phyloP scores from a whole-genome alignment of 2,888 invertebrate genomes.

The Sceliomorpha sp. region DNA sequence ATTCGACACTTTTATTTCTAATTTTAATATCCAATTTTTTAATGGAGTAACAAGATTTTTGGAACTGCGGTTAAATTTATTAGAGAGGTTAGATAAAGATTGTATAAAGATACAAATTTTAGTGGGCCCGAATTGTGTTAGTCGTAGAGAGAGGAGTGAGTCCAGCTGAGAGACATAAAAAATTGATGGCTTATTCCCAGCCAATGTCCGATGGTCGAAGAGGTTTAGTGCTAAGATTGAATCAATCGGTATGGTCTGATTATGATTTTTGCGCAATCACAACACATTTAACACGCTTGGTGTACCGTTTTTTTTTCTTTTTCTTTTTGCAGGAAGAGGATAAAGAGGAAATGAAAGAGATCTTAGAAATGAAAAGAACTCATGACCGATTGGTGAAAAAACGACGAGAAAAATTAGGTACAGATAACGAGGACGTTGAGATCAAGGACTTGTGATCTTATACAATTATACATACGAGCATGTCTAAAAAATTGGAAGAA shows the following conservation, averaged over 20 bases:
- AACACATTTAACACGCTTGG: neutral
- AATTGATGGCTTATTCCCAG: conserved; percentile 95
- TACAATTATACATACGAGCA: too few relatives aligned
- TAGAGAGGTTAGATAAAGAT: conserved; percentile 16
- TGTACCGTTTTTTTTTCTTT: too few relatives aligned
- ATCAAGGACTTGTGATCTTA: conserved; percentile 6
- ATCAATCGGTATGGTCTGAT: conserved; percentile 88
- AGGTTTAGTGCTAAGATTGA: conserved; percentile 92
- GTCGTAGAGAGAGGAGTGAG: conserved; percentile 98
- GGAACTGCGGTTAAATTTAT: too few relatives aligned
- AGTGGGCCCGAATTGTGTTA: conserved; percentile 98
- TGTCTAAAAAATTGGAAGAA: too few relatives aligned
- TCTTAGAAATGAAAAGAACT: conserved; percentile 92
- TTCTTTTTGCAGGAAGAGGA: conserved; percentile 89
- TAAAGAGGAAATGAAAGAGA: conserved; percentile 96
- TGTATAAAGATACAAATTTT: conserved; percentile 64
- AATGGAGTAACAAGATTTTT: too few relatives aligned
- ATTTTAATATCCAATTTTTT: too few relatives aligned
- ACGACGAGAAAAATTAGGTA: conserved; percentile 78
- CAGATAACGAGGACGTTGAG: neutral
- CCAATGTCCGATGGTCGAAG: conserved; percentile 94
- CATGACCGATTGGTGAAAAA: conserved; percentile 90
- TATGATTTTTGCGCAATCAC: neutral
- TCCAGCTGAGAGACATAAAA: conserved; percentile 91
- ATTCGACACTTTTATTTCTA: too few relatives aligned